Percentiles rank a stretch among this genome's conserved stretches.
Evolutionary conservation across 2,888 invertebrate species (phyloP).

Genomic region (Melanotus villosus): DNA sequence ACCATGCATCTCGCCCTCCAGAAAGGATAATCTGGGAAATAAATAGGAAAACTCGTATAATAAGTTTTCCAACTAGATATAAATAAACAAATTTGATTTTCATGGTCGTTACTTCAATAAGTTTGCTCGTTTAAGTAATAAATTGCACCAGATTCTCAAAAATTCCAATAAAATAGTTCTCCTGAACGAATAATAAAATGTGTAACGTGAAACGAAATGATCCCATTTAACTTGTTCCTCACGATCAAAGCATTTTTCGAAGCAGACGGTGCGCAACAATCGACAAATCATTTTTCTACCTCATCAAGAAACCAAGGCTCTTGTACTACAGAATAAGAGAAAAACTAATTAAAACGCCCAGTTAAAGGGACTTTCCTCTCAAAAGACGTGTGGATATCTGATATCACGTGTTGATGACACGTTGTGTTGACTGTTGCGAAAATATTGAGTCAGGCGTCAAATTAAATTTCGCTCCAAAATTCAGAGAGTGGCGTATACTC

Average conservation of each 20-base stretch:
- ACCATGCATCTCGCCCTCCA: background rate
- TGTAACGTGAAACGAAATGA: slow-evolving; percentile 56
- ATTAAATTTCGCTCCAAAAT: slow-evolving; percentile 7
- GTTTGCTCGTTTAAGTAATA: slow-evolving; percentile 17
- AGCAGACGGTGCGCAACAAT: slow-evolving; percentile 49
- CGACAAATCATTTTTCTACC: slow-evolving; percentile 53
- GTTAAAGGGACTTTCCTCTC: too few species aligned
- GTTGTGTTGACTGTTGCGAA: background rate
- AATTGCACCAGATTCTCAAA: slow-evolving; percentile 29
- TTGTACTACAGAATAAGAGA: slow-evolving; percentile 6
- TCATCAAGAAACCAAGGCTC: slow-evolving; percentile 17
- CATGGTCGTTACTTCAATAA: too few species aligned
- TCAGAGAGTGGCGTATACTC: background rate
- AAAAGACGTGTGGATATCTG: too few species aligned
- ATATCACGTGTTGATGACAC: background rate
- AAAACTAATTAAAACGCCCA: slow-evolving; percentile 28
- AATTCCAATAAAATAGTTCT: slow-evolving; percentile 44
- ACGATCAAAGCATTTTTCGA: slow-evolving; percentile 61
- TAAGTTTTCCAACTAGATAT: background rate
- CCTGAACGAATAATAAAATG: slow-evolving; percentile 45
- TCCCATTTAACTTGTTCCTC: slow-evolving; percentile 62
- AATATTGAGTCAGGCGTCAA: slow-evolving; percentile 3
- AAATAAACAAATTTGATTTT: too few species aligned
- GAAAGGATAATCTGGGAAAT: too few species aligned
- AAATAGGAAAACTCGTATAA: background rate